A percentile compares a stretch with the other conserved stretches of the same genome.
phyloP scores from a whole-genome alignment of 1,140 invertebrate genomes.

The Chironomus striatipennis region DNA sequence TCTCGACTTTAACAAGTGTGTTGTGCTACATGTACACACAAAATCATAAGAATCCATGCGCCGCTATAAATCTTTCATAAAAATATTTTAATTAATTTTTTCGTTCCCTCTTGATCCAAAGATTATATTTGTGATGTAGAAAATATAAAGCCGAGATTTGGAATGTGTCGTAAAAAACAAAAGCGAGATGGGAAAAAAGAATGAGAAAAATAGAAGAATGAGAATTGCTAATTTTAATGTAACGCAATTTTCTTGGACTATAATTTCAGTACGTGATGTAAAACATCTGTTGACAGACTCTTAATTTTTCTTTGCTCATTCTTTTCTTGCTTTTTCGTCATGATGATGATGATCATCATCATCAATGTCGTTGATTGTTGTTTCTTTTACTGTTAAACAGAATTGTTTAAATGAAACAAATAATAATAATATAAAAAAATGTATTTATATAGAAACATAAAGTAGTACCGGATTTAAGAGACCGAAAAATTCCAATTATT shows the following conservation, averaged over 20 bases:
- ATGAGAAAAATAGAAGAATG: not conserved
- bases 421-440: not conserved
- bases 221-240: constrained; percentile 22
- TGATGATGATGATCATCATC: too few species aligned
- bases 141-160: not conserved
- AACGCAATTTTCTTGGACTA: constrained; percentile 11
- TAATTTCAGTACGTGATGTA: constrained; percentile 20
- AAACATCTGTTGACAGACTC: constrained; percentile 21
- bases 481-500: constrained; percentile 22
- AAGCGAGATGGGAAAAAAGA: not conserved
- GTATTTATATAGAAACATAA: constrained; percentile 10
- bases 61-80: constrained; percentile 21
- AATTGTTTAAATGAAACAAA: too few species aligned
- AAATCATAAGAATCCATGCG: constrained; percentile 7
- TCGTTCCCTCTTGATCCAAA: constrained; percentile 9
- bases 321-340: not conserved
- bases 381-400: too few species aligned
- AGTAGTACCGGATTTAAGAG: constrained; percentile 12
- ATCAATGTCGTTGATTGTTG: too few species aligned
- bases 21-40: not conserved
- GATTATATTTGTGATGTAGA: not conserved
- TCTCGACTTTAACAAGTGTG: constrained; percentile 1
- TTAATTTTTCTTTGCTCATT: not conserved
- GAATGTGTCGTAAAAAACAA: not conserved
- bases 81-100: constrained; percentile 24